Evolutionary conservation across 92 coral and sea anemone species (phyloP).

Genomic region (Nematostella vectensis): DNA sequence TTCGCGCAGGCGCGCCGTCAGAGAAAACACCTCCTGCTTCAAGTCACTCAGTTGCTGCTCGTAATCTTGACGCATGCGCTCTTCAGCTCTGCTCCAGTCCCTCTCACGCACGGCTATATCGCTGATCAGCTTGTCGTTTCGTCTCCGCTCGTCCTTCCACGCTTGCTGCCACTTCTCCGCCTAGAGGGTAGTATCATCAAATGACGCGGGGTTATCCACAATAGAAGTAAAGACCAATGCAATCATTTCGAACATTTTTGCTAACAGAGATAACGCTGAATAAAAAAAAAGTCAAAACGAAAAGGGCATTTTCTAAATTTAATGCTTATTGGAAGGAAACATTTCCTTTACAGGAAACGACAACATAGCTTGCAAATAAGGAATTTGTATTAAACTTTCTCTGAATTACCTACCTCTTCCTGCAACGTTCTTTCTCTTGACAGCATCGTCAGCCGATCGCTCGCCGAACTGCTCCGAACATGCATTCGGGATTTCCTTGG

Average conservation of each 20-base stretch:
- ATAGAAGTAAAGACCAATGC: neutral
- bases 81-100: constrained; percentile 74
- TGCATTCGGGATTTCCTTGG: constrained; percentile 62
- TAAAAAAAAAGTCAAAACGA: no score
- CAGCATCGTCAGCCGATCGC: constrained; percentile 47
- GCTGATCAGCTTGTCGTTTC: constrained; percentile 75
- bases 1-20: constrained; percentile 69
- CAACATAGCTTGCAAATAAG: no score
- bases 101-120: constrained; percentile 79
- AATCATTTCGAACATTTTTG: neutral
- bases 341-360: no score
- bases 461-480: constrained; percentile 44
- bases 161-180: constrained; percentile 86
- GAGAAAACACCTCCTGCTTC: constrained; percentile 86
- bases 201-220: no score
- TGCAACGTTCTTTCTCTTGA: constrained; percentile 81
- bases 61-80: constrained; percentile 59
- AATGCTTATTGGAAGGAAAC: no score
- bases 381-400: no score
- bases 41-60: constrained; percentile 79
- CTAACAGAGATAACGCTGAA: neutral
- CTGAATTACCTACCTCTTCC: constrained; percentile 27
- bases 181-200: constrained; percentile 2
- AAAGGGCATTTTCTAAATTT: no score
- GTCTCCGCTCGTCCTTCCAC: constrained; percentile 88